A percentile compares a stretch with the other conserved stretches of the same genome.
phyloP scores from a whole-genome alignment of 2,113 vertebrate species.

The Periophthalmodon schlosseri region DNA sequence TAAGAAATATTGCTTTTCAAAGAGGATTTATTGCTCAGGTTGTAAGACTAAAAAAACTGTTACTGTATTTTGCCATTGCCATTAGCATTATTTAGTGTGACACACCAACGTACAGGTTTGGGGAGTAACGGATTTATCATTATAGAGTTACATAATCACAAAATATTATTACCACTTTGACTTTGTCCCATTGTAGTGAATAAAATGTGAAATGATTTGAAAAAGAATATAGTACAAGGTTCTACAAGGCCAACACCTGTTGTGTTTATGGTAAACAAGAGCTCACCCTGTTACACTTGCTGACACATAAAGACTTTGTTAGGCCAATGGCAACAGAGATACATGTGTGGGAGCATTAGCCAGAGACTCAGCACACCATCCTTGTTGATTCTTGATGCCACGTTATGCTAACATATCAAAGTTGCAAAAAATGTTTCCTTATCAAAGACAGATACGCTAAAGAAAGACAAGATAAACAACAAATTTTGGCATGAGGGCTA shows the following conservation, averaged over 20 bases:
- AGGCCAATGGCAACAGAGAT: neutral
- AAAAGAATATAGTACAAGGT: neutral
- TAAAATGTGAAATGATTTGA: neutral
- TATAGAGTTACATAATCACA: neutral
- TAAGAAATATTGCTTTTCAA: neutral
- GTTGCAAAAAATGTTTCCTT: neutral
- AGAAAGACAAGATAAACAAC: neutral
- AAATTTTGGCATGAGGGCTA: no score
- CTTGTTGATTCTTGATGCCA: no score
- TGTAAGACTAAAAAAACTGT: neutral
- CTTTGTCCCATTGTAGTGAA: neutral
- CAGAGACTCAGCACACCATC: no score
- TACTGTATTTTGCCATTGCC: neutral
- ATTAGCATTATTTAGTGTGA: neutral
- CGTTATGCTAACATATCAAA: neutral
- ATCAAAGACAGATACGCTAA: no score
- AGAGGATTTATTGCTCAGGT: neutral
- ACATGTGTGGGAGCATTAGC: neutral
- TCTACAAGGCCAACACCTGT: neutral
- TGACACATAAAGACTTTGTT: neutral
- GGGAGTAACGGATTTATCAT: constrained; percentile 3
- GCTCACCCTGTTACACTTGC: neutral
- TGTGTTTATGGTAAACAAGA: neutral
- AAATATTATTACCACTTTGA: neutral
- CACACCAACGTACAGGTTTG: constrained; percentile 1